Percentiles rank a stretch among this genome's conserved stretches.
phyloP scores from a whole-genome alignment of 2,113 vertebrate species.

The Pyrgilauda ruficollis region DNA sequence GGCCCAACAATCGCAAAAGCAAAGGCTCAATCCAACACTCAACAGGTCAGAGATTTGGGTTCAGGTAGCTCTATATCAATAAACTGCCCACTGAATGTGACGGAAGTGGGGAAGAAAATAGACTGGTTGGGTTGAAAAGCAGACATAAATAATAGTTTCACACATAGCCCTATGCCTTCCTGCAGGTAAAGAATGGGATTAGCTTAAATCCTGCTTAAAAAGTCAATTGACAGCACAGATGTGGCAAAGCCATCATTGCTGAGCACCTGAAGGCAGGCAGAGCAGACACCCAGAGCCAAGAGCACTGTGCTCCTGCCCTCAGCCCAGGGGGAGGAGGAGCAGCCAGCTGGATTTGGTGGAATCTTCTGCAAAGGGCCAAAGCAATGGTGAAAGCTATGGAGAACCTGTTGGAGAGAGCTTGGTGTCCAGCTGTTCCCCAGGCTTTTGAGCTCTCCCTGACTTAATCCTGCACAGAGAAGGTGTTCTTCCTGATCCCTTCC shows the following conservation, averaged over 20 bases:
- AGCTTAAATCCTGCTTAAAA: not conserved
- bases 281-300: not conserved
- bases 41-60: not conserved
- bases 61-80: not conserved
- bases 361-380: not conserved
- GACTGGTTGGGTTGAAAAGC: not conserved
- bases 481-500: not conserved
- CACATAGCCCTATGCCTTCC: accelerated
- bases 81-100: accelerated
- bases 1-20: not conserved
- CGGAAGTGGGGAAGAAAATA: not conserved
- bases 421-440: not conserved
- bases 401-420: not conserved
- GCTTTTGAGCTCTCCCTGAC: not conserved
- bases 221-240: accelerated
- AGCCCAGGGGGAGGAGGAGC: not conserved
- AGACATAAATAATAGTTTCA: not conserved
- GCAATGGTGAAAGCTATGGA: accelerated
- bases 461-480: not conserved
- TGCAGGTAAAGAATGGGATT: not conserved
- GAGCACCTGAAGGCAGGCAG: accelerated
- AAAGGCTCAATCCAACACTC: not conserved
- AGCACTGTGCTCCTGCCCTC: not conserved
- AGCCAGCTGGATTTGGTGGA: not conserved
- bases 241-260: accelerated